These are phyloP conservation scores for Camponotus fellah DNA, from an alignment of 2,888 invertebrate genomes.

Conservation along the genomic window DNA sequence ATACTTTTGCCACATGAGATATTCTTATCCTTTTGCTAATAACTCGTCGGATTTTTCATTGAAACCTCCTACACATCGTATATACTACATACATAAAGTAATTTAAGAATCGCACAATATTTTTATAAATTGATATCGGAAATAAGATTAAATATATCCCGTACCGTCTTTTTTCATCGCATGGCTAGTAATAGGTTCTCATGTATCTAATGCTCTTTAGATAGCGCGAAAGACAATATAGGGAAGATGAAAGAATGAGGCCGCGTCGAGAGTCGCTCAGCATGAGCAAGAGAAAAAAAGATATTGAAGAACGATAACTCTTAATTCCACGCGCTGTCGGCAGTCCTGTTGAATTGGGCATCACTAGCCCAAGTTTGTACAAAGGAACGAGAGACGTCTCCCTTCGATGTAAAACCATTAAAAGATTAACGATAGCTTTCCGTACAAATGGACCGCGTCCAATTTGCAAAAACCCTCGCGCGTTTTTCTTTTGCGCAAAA, in stretches of 20 bases:
- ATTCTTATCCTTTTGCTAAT: background rate
- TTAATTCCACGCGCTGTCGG: constrained; percentile 37
- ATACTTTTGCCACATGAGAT: background rate
- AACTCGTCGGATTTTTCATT: background rate
- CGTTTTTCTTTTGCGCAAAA: background rate
- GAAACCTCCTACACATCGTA: background rate
- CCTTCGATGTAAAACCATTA: constrained; percentile 64
- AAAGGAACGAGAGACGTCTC: constrained; percentile 63
- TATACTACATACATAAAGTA: background rate
- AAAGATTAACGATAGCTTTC: constrained; percentile 53
- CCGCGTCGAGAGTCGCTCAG: constrained; percentile 1
- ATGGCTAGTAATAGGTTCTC: constrained; percentile 6
- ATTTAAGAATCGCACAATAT: background rate
- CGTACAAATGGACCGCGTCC: background rate
- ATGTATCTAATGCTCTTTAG: background rate
- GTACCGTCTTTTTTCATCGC: background rate
- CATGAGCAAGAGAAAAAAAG: background rate
- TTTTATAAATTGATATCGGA: background rate
- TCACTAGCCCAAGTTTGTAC: constrained; percentile 63
- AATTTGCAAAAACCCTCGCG: background rate
- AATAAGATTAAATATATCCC: background rate
- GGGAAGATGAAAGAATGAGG: constrained; percentile 10
- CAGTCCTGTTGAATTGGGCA: constrained; percentile 51
- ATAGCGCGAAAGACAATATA: background rate
- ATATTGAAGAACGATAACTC: constrained; percentile 37